Evolutionary conservation across 2,113 vertebrate genomes (phyloP).

Genomic region (Elephas maximus): DNA sequence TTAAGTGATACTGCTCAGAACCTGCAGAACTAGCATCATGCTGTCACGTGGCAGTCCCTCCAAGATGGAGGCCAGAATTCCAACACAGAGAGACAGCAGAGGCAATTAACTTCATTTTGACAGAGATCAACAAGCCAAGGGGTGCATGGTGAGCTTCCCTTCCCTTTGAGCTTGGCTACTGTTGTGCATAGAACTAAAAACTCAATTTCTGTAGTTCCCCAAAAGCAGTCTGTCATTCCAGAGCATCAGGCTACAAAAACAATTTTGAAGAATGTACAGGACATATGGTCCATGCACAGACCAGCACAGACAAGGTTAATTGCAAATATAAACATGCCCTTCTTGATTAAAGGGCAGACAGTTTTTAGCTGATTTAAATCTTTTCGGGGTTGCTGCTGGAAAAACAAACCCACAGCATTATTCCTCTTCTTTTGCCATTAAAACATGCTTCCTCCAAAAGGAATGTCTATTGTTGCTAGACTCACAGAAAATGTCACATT

Average conservation of each 20-base stretch:
- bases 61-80: background rate
- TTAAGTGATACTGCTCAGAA: background rate
- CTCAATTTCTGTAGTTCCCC: background rate
- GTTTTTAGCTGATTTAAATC: conserved; percentile 47
- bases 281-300: background rate
- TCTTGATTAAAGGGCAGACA: background rate
- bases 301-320: background rate
- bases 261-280: background rate
- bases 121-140: background rate
- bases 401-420: conserved; percentile 27
- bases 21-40: background rate
- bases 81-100: background rate
- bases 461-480: conserved; percentile 34
- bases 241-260: background rate
- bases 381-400: conserved; percentile 68
- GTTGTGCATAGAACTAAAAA: background rate
- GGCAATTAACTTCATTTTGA: background rate
- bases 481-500: conserved; percentile 53
- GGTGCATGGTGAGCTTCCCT: background rate
- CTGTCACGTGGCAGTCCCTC: too few relatives aligned
- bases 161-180: background rate
- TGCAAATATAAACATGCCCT: background rate
- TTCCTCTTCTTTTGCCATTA: conserved; percentile 61
- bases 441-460: conserved; percentile 31
- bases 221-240: background rate